A percentile compares a stretch with the other conserved stretches of the same genome.
Evolutionary conservation across 2,888 invertebrate genomes (phyloP).

Genomic region (Spisula solida): DNA sequence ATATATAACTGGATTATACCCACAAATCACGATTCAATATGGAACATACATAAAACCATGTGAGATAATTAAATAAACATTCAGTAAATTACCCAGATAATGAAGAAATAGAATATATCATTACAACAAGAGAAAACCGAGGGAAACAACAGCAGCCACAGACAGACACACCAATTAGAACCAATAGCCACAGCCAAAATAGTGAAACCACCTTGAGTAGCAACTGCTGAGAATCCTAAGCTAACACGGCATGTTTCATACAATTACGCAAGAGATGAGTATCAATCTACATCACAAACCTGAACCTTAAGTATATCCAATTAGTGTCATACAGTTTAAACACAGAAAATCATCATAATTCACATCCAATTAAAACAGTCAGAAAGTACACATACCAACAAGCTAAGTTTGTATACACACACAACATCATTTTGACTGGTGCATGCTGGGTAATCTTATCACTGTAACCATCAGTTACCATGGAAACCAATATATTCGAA

Average conservation of each 20-base stretch:
- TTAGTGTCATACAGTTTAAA: conserved; percentile 18
- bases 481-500: conserved; percentile 29
- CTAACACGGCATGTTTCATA: neutral
- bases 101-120: neutral
- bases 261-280: neutral
- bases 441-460: conserved; percentile 49
- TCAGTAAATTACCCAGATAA: neutral
- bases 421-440: conserved; percentile 35
- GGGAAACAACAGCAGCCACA: neutral
- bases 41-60: neutral
- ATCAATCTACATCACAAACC: neutral
- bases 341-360: conserved; percentile 39
- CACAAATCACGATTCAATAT: neutral
- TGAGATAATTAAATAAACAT: conserved; percentile 13
- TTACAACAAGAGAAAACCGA: neutral
- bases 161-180: conserved; percentile 1
- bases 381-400: neutral
- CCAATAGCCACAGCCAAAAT: neutral
- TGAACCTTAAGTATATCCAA: neutral
- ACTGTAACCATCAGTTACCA: conserved; percentile 50
- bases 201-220: neutral
- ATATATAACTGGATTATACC: too few relatives aligned
- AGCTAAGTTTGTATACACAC: conserved; percentile 18
- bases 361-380: conserved; percentile 34
- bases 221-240: neutral